Conservation (phyloP, 2,888 invertebrate species). For the Drosophila putrida region DNA sequence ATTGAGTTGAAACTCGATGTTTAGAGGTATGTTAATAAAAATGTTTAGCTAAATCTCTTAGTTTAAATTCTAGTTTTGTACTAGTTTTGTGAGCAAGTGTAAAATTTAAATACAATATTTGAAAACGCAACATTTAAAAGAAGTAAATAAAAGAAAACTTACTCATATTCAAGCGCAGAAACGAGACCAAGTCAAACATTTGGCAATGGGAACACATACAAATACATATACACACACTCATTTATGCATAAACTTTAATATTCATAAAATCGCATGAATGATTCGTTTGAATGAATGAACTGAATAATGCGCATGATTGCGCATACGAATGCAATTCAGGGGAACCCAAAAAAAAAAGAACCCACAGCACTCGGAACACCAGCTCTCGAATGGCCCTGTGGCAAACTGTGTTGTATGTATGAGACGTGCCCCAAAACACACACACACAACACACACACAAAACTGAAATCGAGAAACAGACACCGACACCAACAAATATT, state of each 20-base stretch:
- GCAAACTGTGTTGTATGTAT: not conserved
- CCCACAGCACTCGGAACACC: constrained; percentile 7
- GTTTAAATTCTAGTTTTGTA: no score
- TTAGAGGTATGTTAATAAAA: no score
- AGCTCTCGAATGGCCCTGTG: constrained; percentile 32
- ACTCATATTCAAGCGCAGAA: constrained; percentile 13
- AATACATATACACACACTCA: not conserved
- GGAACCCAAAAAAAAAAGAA: constrained; percentile 25
- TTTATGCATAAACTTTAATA: constrained; percentile 3
- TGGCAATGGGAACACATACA: constrained; percentile 43
- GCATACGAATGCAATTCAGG: constrained; percentile 45
- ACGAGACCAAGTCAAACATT: constrained; percentile 35
- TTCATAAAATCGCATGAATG: constrained; percentile 54
- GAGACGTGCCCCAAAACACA: constrained; percentile 33
- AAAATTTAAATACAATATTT: constrained; percentile 38
- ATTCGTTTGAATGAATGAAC: constrained; percentile 60
- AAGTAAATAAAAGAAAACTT: constrained; percentile 8
- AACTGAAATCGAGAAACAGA: constrained; percentile 28
- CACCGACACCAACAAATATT: constrained; percentile 24
- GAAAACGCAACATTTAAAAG: constrained; percentile 16
- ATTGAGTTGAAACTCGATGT: no score
- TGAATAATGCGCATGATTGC: constrained; percentile 68
- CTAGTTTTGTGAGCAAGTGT: not conserved
- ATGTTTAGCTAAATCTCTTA: no score
- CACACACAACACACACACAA: not conserved